phyloP scores from a whole-genome alignment of 1,140 invertebrate genomes.

The Chironomus tepperi region DNA sequence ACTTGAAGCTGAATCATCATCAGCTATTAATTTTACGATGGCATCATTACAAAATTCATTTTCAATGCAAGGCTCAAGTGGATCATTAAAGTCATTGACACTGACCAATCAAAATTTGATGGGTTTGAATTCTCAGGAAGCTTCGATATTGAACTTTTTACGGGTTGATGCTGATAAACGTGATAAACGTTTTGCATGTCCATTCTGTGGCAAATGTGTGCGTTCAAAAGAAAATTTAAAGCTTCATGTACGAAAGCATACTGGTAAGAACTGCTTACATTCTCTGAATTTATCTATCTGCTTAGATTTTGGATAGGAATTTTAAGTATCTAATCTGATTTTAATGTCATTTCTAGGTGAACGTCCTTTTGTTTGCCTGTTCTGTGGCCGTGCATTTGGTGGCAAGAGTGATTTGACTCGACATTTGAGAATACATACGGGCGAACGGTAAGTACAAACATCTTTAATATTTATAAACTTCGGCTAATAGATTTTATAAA shows the following conservation, averaged over 20 bases:
- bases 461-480: too few relatives aligned
- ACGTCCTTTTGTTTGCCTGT: slow-evolving; percentile 75
- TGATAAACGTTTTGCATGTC: slow-evolving; percentile 65
- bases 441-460: slow-evolving; percentile 47
- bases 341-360: slow-evolving; percentile 49
- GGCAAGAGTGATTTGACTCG: slow-evolving; percentile 79
- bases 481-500: too few relatives aligned
- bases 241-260: slow-evolving; percentile 80
- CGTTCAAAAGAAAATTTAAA: slow-evolving; percentile 81
- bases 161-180: slow-evolving; percentile 52
- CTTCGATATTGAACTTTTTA: slow-evolving; percentile 53
- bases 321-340: too few relatives aligned
- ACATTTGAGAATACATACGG: slow-evolving; percentile 77
- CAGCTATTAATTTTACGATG: background rate
- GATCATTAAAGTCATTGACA: slow-evolving; percentile 34
- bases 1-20: slow-evolving; percentile 26
- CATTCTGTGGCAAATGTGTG: slow-evolving; percentile 82
- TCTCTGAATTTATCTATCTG: too few relatives aligned
- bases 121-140: slow-evolving; percentile 45
- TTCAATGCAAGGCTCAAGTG: slow-evolving; percentile 28
- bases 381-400: slow-evolving; percentile 76
- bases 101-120: slow-evolving; percentile 40
- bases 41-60: background rate
- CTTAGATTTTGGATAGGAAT: too few relatives aligned
- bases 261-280: slow-evolving; percentile 37